phyloP scores from a whole-genome alignment of 2,113 vertebrate species.

The Fulmarus glacialis region DNA sequence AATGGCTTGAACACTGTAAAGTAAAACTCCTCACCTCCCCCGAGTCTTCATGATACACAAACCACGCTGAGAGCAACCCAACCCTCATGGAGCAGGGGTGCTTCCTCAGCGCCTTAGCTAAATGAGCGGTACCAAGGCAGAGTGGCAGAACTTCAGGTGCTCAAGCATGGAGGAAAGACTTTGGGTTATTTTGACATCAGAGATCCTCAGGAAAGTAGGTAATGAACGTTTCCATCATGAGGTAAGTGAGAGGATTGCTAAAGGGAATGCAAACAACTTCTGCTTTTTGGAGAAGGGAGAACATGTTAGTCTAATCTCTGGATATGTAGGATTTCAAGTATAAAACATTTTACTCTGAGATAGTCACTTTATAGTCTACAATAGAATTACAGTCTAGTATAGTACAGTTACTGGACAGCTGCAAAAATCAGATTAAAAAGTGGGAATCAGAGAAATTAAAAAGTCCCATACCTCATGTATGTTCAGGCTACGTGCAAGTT shows the following conservation, averaged over 20 bases:
- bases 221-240: neutral
- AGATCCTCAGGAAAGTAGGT: neutral
- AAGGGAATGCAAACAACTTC: neutral
- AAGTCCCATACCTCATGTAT: neutral
- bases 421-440: neutral
- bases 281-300: neutral
- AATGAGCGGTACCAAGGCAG: neutral
- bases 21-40: neutral
- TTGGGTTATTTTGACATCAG: neutral
- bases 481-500: neutral
- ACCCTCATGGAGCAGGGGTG: rapidly evolving
- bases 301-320: rapidly evolving
- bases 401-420: neutral
- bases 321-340: neutral
- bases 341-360: neutral
- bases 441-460: neutral
- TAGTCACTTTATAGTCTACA: neutral
- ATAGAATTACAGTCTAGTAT: neutral
- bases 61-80: neutral
- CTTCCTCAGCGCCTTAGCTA: neutral
- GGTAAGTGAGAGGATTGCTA: neutral
- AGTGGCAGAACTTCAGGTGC: neutral
- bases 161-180: neutral
- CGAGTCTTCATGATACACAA: neutral
- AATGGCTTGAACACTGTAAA: neutral